Conservation (phyloP, 2,797 vertebrate genomes). For the Periophthalmus magnuspinnatus region DNA sequence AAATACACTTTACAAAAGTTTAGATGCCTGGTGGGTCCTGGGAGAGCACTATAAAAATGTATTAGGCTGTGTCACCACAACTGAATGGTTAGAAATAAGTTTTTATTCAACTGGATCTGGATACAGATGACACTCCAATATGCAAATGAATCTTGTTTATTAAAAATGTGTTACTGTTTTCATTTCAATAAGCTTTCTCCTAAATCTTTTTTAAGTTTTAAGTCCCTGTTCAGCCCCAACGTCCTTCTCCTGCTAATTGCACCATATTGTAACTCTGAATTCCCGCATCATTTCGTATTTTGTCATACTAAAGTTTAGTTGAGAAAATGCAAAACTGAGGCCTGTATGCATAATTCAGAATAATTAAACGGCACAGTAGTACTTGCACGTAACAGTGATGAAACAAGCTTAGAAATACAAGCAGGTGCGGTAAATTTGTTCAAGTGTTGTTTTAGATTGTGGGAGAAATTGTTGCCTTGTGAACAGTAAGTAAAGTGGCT, state of each 20-base stretch:
- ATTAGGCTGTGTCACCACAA: background rate
- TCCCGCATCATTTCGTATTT: constrained; percentile 10
- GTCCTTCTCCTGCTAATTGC: constrained; percentile 22
- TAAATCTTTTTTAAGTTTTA: background rate
- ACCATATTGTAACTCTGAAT: constrained; percentile 1
- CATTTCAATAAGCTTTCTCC: background rate
- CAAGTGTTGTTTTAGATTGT: constrained; percentile 9
- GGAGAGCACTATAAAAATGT: background rate
- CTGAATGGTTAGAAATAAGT: background rate
- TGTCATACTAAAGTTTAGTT: constrained; percentile 17
- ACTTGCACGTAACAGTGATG: constrained; percentile 25
- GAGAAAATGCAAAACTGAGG: constrained; percentile 20
- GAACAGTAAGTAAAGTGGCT: constrained; percentile 33
- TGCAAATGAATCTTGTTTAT: background rate
- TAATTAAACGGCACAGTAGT: constrained; percentile 34
- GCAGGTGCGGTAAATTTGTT: constrained; percentile 31
- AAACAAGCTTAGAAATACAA: constrained; percentile 39
- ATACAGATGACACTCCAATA: background rate
- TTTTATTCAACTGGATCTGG: background rate
- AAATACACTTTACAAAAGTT: background rate
- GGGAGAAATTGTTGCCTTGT: constrained; percentile 34
- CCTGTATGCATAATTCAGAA: constrained; percentile 14
- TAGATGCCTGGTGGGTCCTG: background rate
- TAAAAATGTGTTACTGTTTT: background rate
- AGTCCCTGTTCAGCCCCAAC: background rate